phyloP scores from a whole-genome alignment of 2,888 invertebrate species.

The Idaea biselata region DNA sequence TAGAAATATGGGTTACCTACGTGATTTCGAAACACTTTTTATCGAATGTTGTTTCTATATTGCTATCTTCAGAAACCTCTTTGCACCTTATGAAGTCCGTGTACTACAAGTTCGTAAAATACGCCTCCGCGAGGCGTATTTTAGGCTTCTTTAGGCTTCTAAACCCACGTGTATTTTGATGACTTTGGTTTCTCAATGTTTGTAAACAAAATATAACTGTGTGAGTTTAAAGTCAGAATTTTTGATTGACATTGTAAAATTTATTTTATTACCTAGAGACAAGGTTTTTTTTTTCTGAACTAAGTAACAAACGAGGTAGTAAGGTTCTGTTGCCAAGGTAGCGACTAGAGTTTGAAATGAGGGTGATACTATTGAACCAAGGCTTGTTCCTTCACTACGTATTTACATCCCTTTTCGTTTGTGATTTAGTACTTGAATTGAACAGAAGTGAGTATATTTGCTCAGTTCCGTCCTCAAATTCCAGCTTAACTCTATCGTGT shows the following conservation, averaged over 20 bases:
- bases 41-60: no score
- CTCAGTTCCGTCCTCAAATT: not conserved
- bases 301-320: not conserved
- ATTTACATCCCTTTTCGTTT: not conserved
- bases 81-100: not conserved
- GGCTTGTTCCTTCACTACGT: not conserved
- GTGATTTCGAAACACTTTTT: no score
- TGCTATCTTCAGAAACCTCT: not conserved
- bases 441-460: not conserved
- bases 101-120: not conserved
- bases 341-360: not conserved
- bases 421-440: not conserved
- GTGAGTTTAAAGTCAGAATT: not conserved
- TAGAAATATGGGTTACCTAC: no score
- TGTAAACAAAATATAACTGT: not conserved
- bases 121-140: no score
- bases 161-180: not conserved
- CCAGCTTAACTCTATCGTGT: not conserved
- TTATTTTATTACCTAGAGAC: not conserved
- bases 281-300: not conserved
- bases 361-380: not conserved
- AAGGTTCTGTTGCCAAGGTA: not conserved
- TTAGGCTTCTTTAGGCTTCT: not conserved
- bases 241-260: not conserved
- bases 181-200: not conserved